Evolutionary conservation across 92 coral and sea anemone species (phyloP), one percentile per base, ranked within the genome.

Genomic region (Meandrina meandrites): DNA sequence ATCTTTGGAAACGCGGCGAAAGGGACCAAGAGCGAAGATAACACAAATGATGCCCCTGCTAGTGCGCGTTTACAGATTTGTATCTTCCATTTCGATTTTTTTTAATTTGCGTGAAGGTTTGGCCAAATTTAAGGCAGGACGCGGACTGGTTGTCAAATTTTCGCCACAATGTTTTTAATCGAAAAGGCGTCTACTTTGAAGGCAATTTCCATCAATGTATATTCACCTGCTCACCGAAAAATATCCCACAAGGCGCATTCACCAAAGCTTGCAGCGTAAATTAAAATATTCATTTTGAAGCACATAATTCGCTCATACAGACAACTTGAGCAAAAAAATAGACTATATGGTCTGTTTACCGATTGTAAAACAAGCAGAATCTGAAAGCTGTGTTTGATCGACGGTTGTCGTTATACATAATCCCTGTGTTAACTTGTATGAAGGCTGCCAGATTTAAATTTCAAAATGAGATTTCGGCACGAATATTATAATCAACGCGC

Each of bases 351-450:
- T 56, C 11, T 84, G 80, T 84, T 84, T 84, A 72, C 79, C 70
- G 34, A 10, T 35, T 51, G 86, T 24, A 54, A 82, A 84, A 57
- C 87, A 54, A 84, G 79, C 80, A 35, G n/a, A n/a, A 57, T 75
- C 70, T 81, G 71, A 84, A 84, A 84, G 69, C 80, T 84, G 57
- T 56, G 79, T 84, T 54, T 84, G 79, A 35, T 51, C 48, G 80
- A 83, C 1, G 86, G 17, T 53, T 22, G 17, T 51, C 79, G 14
- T 54, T 72, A 51, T 19, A 73, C 79, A 31, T 32, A 83, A 71
- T 32, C 64, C 64, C 64, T 31, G 10, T 50, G 60, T 83, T 83
- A 83, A 72, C 79, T 54, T 53, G n/a, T n/a, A 34, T 35, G 27
- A 74, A 73, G 57, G 28, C 57, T 5, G 27, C 57, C 35, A 37